Conservation (phyloP, 2,113 vertebrate species). For the Hemiscyllium ocellatum region DNA sequence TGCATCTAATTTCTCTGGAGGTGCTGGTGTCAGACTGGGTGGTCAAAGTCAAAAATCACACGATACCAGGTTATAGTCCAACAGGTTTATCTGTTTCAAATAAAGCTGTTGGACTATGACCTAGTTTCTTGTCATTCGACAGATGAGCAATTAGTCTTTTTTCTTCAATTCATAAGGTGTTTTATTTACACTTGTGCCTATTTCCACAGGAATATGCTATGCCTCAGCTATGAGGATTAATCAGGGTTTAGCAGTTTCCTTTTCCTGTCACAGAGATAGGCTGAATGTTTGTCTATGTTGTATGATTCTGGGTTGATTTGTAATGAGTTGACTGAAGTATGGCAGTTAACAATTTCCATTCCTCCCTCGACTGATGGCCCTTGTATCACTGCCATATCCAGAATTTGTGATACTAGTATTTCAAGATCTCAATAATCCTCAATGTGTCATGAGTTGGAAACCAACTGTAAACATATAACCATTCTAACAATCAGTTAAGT, state of each 20-base stretch:
- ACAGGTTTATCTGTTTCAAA: too few species aligned
- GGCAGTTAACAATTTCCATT: not conserved
- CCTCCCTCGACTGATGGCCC: not conserved
- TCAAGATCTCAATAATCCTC: not conserved
- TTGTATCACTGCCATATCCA: not conserved
- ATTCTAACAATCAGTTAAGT: too few species aligned
- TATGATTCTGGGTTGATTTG: not conserved
- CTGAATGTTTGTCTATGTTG: too few species aligned
- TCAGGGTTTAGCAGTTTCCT: constrained; percentile 1
- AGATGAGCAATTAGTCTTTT: not conserved
- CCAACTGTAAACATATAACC: too few species aligned
- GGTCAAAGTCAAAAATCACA: too few species aligned
- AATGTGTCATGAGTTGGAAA: too few species aligned
- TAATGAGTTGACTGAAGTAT: not conserved
- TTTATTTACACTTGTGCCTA: not conserved
- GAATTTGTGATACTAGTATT: not conserved
- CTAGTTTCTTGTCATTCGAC: not conserved
- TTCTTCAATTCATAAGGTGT: not conserved
- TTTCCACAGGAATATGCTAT: not conserved
- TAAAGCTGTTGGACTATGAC: too few species aligned
- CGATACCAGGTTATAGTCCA: too few species aligned
- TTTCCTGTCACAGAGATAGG: not conserved
- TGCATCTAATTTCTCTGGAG: not conserved
- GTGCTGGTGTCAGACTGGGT: too few species aligned
- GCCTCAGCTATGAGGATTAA: constrained; percentile 39